phyloP scores from a whole-genome alignment of 1,140 invertebrate genomes.

The Drosophila sturtevanti region DNA sequence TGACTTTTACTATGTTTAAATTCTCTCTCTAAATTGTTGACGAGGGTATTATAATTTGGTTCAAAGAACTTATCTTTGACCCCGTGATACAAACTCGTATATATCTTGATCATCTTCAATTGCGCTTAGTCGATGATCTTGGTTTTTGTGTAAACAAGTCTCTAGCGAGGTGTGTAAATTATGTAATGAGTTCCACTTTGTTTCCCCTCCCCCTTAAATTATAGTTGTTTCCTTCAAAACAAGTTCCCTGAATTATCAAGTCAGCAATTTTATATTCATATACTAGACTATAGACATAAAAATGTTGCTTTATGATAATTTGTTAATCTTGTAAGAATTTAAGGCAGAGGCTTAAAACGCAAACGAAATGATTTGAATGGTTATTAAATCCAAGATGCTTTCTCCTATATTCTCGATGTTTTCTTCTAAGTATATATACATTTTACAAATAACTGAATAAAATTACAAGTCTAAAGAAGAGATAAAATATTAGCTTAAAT shows the following conservation, averaged over 20 bases:
- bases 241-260: background rate
- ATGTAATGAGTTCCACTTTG: background rate
- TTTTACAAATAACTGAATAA: too few species aligned
- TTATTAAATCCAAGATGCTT: too few species aligned
- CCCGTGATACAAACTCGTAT: background rate
- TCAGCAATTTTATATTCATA: background rate
- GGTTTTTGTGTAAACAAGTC: background rate
- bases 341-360: background rate
- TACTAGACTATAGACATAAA: background rate
- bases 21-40: background rate
- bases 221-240: background rate
- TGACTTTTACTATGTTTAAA: background rate
- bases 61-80: background rate
- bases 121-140: background rate
- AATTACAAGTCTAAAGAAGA: too few species aligned
- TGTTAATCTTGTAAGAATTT: background rate
- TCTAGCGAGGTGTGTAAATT: background rate
- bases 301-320: background rate
- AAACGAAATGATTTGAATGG: too few species aligned
- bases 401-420: too few species aligned
- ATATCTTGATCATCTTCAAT: background rate
- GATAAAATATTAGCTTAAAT: too few species aligned
- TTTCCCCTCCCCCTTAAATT: too few species aligned
- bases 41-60: background rate
- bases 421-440: too few species aligned